phyloP scores from a whole-genome alignment of 2,888 invertebrate species.

The Agriopis marginaria region DNA sequence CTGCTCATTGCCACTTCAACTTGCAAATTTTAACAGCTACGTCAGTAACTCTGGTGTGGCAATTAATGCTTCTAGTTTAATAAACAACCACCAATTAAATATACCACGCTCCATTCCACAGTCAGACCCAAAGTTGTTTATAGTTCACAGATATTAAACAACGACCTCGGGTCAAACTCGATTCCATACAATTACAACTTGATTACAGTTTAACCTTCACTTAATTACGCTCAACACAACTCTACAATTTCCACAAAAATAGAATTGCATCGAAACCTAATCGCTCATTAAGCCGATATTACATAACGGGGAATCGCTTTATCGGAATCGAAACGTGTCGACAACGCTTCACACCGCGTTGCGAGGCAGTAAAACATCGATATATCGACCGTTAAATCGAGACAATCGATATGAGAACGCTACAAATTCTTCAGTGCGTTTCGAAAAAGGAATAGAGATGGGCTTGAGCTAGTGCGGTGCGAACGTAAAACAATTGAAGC shows the following conservation, averaged over 20 bases:
- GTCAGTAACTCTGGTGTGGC: background rate
- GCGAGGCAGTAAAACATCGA: conserved; percentile 65
- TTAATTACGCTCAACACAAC: conserved; percentile 64
- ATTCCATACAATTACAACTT: conserved; percentile 72
- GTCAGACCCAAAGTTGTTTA: conserved; percentile 53
- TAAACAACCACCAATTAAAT: background rate
- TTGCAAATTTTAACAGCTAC: too few species aligned
- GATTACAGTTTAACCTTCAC: conserved; percentile 71
- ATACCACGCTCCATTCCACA: conserved; percentile 14
- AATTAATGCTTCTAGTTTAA: background rate
- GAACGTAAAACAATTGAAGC: conserved; percentile 78
- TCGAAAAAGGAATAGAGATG: conserved; percentile 56
- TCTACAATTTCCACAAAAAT: conserved; percentile 47
- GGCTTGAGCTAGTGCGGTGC: conserved; percentile 49
- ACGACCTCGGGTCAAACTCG: conserved; percentile 64
- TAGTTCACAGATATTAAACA: conserved; percentile 68
- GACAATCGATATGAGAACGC: conserved; percentile 54
- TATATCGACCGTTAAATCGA: conserved; percentile 57
- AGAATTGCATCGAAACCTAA: conserved; percentile 30
- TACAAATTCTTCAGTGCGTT: conserved; percentile 57
- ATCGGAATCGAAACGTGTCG: conserved; percentile 65
- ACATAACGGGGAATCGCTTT: conserved; percentile 51
- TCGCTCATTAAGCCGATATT: conserved; percentile 38
- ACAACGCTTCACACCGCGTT: conserved; percentile 70
- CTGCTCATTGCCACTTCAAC: too few species aligned